Conservation (phyloP, 1,140 invertebrate genomes). For the Apis laboriosa region DNA sequence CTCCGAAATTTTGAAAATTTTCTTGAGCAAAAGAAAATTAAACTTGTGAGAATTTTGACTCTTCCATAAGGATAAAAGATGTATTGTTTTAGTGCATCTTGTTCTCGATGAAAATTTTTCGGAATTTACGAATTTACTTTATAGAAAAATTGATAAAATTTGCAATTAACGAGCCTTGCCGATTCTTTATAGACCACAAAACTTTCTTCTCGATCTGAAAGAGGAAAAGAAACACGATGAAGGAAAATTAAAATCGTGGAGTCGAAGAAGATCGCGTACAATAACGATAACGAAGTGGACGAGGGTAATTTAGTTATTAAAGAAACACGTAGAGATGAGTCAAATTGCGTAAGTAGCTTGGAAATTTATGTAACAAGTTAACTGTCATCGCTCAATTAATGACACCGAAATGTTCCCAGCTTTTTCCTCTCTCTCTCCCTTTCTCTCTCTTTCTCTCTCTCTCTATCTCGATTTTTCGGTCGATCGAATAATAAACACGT, state of each 20-base stretch:
- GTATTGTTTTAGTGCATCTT: too few relatives aligned
- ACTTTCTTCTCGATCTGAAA: too few relatives aligned
- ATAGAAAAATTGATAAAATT: too few relatives aligned
- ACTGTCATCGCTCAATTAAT: background rate
- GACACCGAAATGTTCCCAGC: background rate
- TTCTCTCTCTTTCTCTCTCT: background rate
- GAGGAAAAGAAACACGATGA: background rate
- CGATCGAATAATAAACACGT: constrained; percentile 17
- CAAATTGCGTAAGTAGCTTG: constrained; percentile 10
- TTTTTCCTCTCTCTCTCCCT: background rate
- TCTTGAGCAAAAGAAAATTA: too few relatives aligned
- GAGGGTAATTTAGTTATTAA: constrained; percentile 16
- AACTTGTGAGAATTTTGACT: too few relatives aligned
- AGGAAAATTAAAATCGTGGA: background rate
- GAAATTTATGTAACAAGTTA: constrained; percentile 12
- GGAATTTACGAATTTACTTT: too few relatives aligned
- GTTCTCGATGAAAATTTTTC: too few relatives aligned
- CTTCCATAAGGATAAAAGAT: too few relatives aligned
- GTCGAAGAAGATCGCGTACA: background rate
- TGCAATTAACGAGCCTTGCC: too few relatives aligned
- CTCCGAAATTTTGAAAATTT: too few relatives aligned
- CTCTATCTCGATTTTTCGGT: background rate
- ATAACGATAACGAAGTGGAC: too few relatives aligned
- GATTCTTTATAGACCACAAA: too few relatives aligned
- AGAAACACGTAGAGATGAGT: background rate